Evolutionary conservation across 2,113 vertebrate species (phyloP).

Genomic region (Maccullochella peelii): DNA sequence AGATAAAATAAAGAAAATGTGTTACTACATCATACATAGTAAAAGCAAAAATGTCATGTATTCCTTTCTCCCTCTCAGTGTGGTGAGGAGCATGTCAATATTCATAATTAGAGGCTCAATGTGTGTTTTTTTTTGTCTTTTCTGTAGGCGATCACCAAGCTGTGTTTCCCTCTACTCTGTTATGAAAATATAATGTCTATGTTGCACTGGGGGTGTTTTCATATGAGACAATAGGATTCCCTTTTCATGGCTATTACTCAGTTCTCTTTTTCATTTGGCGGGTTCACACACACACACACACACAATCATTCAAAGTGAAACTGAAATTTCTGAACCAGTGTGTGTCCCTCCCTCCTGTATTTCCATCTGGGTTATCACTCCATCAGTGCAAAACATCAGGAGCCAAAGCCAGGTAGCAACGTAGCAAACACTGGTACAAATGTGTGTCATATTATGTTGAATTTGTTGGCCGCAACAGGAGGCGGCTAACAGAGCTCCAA

Average conservation of each 20-base stretch:
- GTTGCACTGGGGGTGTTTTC: constrained; percentile 58
- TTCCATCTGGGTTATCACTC: constrained; percentile 60
- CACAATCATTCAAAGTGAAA: constrained; percentile 71
- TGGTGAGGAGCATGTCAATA: not conserved
- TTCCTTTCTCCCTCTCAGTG: not conserved
- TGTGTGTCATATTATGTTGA: no score
- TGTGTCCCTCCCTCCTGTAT: constrained; percentile 59
- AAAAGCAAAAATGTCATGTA: not conserved
- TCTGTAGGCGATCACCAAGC: constrained; percentile 28
- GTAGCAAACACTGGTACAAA: no score
- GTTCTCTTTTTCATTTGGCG: constrained; percentile 53
- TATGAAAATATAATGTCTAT: constrained; percentile 56
- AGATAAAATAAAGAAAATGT: not conserved
- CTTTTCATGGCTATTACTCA: constrained; percentile 75
- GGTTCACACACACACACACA: constrained; percentile 20
- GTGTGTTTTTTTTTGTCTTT: constrained; percentile 19
- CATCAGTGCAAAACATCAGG: constrained; percentile 35
- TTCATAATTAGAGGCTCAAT: not conserved
- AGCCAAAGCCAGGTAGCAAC: constrained; percentile 1
- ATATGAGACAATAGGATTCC: constrained; percentile 78
- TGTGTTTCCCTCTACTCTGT: constrained; percentile 51
- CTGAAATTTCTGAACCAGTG: constrained; percentile 54
- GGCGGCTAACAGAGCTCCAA: constrained; percentile 9
- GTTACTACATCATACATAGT: not conserved
- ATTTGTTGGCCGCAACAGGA: not conserved